Evolutionary conservation across 2,113 vertebrate genomes (phyloP), one percentile per base, ranked within the genome.

Genomic region (Lamprologus ornatipinnis): DNA sequence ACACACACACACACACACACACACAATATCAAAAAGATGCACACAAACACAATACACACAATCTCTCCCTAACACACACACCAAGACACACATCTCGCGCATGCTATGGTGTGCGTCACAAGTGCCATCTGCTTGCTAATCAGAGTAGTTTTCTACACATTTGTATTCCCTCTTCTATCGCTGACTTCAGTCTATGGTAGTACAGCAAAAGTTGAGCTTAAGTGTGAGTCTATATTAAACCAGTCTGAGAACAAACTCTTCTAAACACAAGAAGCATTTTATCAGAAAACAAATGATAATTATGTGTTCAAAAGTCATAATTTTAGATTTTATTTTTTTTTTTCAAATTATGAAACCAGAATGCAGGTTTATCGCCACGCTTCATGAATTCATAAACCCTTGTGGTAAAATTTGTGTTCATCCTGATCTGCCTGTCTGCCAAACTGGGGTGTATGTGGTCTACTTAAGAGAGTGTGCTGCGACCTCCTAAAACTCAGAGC

Each of bases 401-500:
- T 40, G 3, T 6, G 1, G 4, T 73, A 26, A 26, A 51, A 26
- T 80, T 49, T 55, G 21, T 40, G 21, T 82, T 58, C 33, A 54
- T 68, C 54, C 75, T 53, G 23, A 80, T 35, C 57, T 14, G 40
- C 58, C 63, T 80, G 68, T 73, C 80, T 89, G 45, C 78, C 60
- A 81, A 81, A 81, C 45, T 85, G 87, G 35, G 85, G 19, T 87
- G 78, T 88, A 85, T 68, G 80, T 87, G 94, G 90, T 94, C 94
- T 95, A 94, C 91, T 95, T 93, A 75, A 85, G 78, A 95, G 86
- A 92, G 85, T 84, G 86, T 70, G 88, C 84, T 78, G 90, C 88
- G 90, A 96, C 95, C 95, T 95, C 91, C 91, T 95, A 95, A 96
- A 95, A 94, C 87, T 91, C 87, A 35, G 89, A 90, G 91, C 92